phyloP scores from a whole-genome alignment of 2,888 invertebrate species.

The Petrolisthes cinctipes region DNA sequence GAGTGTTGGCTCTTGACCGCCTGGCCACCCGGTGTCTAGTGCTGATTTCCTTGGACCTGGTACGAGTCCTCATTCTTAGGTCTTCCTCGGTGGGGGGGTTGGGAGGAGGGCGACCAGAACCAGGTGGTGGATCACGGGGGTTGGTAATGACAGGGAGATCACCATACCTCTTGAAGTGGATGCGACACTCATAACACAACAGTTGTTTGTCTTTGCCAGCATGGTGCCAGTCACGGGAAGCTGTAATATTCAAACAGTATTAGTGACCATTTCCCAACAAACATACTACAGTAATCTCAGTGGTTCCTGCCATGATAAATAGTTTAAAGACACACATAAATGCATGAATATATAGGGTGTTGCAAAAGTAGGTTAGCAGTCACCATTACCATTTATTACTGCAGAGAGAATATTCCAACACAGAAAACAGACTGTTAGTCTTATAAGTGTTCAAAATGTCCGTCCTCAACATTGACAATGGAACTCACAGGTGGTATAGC shows the following conservation, averaged over 20 bases:
- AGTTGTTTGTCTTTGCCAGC: conserved; percentile 80
- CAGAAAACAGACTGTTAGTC: too few relatives aligned
- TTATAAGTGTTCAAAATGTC: too few relatives aligned
- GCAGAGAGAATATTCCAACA: too few relatives aligned
- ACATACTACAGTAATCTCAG: not conserved
- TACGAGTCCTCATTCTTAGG: conserved; percentile 84
- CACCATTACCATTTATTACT: too few relatives aligned
- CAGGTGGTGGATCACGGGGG: conserved; percentile 64
- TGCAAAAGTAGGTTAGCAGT: too few relatives aligned
- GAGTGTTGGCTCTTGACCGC: conserved; percentile 60
- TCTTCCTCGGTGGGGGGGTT: conserved; percentile 77
- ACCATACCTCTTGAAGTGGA: conserved; percentile 83
- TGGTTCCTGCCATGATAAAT: too few relatives aligned
- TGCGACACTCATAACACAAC: conserved; percentile 82
- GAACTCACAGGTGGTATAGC: conserved; percentile 64
- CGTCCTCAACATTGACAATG: too few relatives aligned
- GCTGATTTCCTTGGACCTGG: conserved; percentile 80
- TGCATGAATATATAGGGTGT: too few relatives aligned
- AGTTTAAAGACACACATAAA: too few relatives aligned
- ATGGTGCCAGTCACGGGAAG: conserved; percentile 80
- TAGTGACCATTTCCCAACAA: not conserved
- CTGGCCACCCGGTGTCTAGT: conserved; percentile 49
- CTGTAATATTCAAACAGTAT: conserved; percentile 70
- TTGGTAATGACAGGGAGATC: conserved; percentile 74
- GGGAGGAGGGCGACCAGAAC: conserved; percentile 48